These are phyloP conservation scores for Ameiurus melas DNA, from an alignment of 2,113 vertebrate genomes.

Conservation along the genomic window DNA sequence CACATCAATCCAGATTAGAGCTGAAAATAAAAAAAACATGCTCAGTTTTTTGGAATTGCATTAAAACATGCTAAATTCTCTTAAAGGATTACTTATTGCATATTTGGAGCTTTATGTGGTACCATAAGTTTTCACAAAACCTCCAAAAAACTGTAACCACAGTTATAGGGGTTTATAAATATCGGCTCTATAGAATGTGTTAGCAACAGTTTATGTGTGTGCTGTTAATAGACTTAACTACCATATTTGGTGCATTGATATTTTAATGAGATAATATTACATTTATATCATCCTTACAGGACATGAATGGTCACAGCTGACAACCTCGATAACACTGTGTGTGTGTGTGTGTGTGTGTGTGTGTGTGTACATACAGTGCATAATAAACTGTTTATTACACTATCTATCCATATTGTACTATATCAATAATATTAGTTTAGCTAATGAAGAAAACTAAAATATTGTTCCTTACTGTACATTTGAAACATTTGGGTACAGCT, in stretches of 20 bases:
- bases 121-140: background rate
- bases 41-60: background rate
- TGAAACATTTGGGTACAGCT: background rate
- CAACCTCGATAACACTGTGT: background rate
- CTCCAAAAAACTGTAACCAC: background rate
- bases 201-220: background rate
- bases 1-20: background rate
- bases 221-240: background rate
- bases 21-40: background rate
- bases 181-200: background rate
- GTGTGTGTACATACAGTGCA: no score
- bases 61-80: background rate
- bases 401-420: background rate
- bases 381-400: background rate
- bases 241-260: background rate
- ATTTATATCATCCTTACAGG: background rate
- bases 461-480: background rate
- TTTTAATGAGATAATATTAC: background rate
- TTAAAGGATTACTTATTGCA: background rate
- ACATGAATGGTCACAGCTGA: background rate
- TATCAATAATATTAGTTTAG: background rate
- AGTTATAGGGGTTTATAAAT: background rate
- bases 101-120: background rate
- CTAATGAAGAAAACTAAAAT: background rate
- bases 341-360: constrained; percentile 57